These are phyloP conservation scores for Idris sp. DNA, from an alignment of 1,140 invertebrate species.

Conservation along the genomic window DNA sequence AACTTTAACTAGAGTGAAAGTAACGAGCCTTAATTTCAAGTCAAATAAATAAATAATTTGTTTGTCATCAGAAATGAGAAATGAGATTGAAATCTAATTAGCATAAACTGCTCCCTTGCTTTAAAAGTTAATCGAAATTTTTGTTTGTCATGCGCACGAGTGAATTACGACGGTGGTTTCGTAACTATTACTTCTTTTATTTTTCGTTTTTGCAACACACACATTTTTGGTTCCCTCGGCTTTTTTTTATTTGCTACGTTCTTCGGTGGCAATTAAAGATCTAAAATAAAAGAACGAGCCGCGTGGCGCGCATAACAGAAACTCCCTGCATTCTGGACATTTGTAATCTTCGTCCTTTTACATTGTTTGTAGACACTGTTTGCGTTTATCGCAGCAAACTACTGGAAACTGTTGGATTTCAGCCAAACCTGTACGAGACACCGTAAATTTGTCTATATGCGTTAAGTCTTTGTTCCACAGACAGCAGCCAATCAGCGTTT, in stretches of 20 bases:
- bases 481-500: conserved; percentile 58
- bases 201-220: conserved; percentile 21
- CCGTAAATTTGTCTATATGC: conserved; percentile 61
- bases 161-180: conserved; percentile 36
- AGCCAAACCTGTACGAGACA: conserved; percentile 56
- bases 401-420: conserved; percentile 57
- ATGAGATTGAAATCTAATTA: conserved; percentile 1
- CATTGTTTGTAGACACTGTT: conserved; percentile 65
- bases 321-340: conserved; percentile 45
- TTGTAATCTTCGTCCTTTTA: conserved; percentile 54
- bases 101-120: conserved; percentile 14
- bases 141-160: conserved; percentile 15
- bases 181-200: too few species aligned
- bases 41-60: conserved; percentile 6
- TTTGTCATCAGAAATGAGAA: too few species aligned
- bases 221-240: conserved; percentile 17
- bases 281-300: conserved; percentile 60
- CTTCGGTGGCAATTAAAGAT: conserved; percentile 64
- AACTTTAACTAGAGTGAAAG: too few species aligned
- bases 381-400: conserved; percentile 57
- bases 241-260: conserved; percentile 34
- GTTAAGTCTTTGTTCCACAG: conserved; percentile 37
- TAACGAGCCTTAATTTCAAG: too few species aligned
- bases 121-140: conserved; percentile 14
- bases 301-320: conserved; percentile 9